Base-by-base conservation (phyloP, 2,797 vertebrate genomes). In the Podargus strigoides region DNA sequence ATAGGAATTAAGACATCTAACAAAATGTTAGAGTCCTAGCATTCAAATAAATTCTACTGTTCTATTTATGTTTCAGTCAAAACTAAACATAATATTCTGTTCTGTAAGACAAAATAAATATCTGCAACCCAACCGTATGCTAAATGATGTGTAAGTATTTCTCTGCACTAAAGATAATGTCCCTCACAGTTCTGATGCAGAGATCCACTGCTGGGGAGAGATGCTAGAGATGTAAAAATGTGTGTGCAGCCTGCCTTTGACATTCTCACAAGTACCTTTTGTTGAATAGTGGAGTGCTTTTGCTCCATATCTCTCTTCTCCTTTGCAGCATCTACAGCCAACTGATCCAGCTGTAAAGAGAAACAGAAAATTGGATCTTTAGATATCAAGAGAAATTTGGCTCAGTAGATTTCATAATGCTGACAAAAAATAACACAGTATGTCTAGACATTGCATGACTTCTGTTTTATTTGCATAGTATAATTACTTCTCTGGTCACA, bases 271-370 rank as follows among this genome's bases (percentile, higher is more conserved):
- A 47, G 46, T 98, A 99, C 99, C 99, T 99, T 99, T 98, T 99
- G 99, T 70, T 99, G 99, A 96, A 99, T 99, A 91, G 99, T 99
- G 89, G 99, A 99, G 97, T 99, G 99, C 91, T 99, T 99, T 93
- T 98, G 98, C 92, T 99, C 99, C 99, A 99, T 99, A 94, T 99
- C 99, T 92, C 98, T 98, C 97, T 99, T 99, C 98, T 99, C 99
- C 97, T 98, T 99, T 76, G 98, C 98, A 94, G 99, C 98, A 97
- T 99, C 99, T 74, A 98, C 97, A 98, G 99, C 98, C 97, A 99
- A 98, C 97, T 98, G 98, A 98, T 99, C 99, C 98, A 99, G 98
- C 99, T 99, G 97, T 64, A 98, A 97, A 58, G 55, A 83, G 53
- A 76, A 86, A 95, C 58, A 91, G 36, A 93, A 91, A 95, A 93